Conservation (phyloP, 2,888 invertebrate species). For the Melitaea athalia region DNA sequence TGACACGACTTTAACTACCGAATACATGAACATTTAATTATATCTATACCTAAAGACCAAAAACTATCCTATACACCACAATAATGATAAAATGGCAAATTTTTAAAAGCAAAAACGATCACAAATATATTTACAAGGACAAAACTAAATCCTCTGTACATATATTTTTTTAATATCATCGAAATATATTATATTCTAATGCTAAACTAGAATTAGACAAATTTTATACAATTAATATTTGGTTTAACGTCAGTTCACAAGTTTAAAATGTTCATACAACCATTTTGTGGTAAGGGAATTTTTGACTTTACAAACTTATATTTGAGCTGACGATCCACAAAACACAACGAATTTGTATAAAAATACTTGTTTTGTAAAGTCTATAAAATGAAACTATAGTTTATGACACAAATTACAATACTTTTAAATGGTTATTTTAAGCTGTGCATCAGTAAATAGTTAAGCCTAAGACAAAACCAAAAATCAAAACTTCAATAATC, state of each 20-base stretch:
- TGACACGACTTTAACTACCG: conserved; percentile 4
- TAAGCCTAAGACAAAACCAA: neutral
- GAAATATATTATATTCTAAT: neutral
- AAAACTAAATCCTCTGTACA: conserved; percentile 9
- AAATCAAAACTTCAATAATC: neutral
- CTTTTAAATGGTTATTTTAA: neutral
- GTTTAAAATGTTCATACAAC: conserved; percentile 13
- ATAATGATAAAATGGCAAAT: conserved; percentile 11
- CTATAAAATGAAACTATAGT: no score
- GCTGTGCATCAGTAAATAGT: neutral
- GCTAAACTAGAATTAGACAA: conserved; percentile 23
- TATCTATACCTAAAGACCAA: conserved; percentile 5
- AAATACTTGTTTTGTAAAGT: no score
- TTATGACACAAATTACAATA: neutral
- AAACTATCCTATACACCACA: conserved; percentile 2
- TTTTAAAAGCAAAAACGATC: conserved; percentile 17
- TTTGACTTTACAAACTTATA: neutral
- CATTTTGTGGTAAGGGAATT: neutral
- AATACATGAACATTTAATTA: neutral
- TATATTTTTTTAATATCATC: conserved; percentile 5
- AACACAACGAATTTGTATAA: neutral
- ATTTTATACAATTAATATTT: conserved; percentile 59
- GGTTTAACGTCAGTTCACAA: conserved; percentile 46
- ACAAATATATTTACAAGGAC: conserved; percentile 20
- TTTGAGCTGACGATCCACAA: neutral